These are phyloP conservation scores for Clarias platycephalus DNA, from an alignment of 2,797 vertebrate genomes.

Conservation along the genomic window DNA sequence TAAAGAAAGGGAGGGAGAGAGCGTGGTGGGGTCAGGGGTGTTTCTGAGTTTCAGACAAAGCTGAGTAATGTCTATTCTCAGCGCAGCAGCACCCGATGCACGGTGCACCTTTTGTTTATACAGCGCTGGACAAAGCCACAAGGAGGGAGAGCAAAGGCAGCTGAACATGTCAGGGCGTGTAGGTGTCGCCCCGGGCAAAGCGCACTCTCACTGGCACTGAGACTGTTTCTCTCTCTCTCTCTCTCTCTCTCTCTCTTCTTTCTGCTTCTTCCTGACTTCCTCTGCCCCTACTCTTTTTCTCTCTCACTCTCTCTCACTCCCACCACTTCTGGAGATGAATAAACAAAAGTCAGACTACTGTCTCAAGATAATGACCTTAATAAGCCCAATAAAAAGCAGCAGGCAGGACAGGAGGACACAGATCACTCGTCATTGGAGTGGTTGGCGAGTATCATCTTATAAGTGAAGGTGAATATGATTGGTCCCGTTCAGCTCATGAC, in stretches of 20 bases:
- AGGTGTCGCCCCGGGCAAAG: constrained; percentile 37
- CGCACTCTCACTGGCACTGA: constrained; percentile 21
- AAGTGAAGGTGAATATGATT: not conserved
- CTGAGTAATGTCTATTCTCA: constrained; percentile 28
- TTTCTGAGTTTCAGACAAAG: not conserved
- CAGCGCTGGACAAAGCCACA: constrained; percentile 53
- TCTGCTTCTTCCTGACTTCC: constrained; percentile 1
- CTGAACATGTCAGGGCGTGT: constrained; percentile 60
- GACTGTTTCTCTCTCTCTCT: constrained; percentile 23
- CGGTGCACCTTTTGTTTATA: constrained; percentile 54
- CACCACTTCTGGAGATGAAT: constrained; percentile 31
- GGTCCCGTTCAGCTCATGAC: constrained; percentile 10
- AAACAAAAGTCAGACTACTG: constrained; percentile 48
- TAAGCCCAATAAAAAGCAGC: constrained; percentile 42
- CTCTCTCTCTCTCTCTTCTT: constrained; percentile 6
- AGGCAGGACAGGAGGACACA: constrained; percentile 18
- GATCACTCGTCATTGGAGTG: constrained; percentile 13
- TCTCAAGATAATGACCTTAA: constrained; percentile 54
- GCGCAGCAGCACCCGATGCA: constrained; percentile 48
- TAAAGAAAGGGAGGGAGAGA: constrained; percentile 6
- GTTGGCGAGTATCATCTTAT: constrained; percentile 37
- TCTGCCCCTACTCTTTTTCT: not conserved
- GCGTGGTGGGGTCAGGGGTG: not conserved
- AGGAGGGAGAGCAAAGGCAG: constrained; percentile 21
- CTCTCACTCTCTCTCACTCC: not conserved